Base-by-base conservation (phyloP, 1,140 invertebrate species). In the Trichoplusia ni region DNA sequence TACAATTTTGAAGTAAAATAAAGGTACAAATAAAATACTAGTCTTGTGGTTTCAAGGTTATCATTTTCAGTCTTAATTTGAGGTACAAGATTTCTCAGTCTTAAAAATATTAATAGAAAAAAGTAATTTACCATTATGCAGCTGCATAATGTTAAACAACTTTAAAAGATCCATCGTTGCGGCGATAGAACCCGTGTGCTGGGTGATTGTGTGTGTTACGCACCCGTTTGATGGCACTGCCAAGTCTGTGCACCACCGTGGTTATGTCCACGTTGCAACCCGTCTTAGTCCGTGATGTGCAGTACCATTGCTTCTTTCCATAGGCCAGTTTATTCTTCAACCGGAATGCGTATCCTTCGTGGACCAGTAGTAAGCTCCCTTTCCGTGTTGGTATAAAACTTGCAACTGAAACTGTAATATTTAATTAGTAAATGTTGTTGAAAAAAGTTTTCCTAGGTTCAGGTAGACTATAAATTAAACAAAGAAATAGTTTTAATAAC, bases 251-350 rank as follows among this genome's bases (percentile, higher is more conserved):
- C 0, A 81, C 60, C 0, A 81, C 77, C 8, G 84, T 87, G 9
- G 81, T 89, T 2, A 89, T 71, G 64, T 89, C 86, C 6, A 86
- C 86, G 23, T 82, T 76, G 58, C 86, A 89, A 4, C 86, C 86
- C n/a, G 82, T 85, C 64, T 87, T 87, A 0, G 79, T 84, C 2
- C 86, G 59, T 6, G 84, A 86, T 47, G 82, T 89, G 31, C 86
- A 89, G 44, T 89, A 89, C 86, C 86, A 89, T 35, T 89, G 86
- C 40, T 87, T 87, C 42, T 89, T 89, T n/a, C 86, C 86, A 76
- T 87, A 89, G 5, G 86, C 86, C 29, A 89, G 56, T 76, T 87
- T 89, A 49, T 89, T 89, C 51, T 89, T 89, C n/a, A 89, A 56
- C n/a, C 86, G 71, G 56, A 89, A 89, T 46, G 86, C 86, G 75